phyloP scores from a whole-genome alignment of 2,888 invertebrate genomes.

The Arctia plantaginis region DNA sequence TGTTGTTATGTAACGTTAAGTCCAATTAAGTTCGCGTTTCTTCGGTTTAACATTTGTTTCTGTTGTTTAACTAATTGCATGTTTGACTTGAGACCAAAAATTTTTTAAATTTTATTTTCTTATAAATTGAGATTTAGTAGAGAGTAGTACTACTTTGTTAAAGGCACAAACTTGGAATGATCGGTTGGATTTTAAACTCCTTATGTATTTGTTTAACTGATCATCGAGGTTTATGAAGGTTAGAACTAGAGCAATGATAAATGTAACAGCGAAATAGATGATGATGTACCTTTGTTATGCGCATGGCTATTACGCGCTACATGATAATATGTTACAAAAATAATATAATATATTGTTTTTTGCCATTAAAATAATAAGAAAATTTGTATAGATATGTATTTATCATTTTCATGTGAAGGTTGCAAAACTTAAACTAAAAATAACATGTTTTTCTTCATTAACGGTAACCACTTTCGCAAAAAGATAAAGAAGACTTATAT shows the following conservation, averaged over 20 bases:
- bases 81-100: slow-evolving; percentile 2
- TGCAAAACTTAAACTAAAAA: background rate
- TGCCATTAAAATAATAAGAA: background rate
- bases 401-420: background rate
- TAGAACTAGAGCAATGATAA: too few relatives aligned
- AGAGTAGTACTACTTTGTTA: background rate
- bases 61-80: slow-evolving; percentile 32
- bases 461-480: slow-evolving; percentile 33
- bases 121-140: background rate
- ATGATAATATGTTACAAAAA: background rate
- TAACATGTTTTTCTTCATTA: slow-evolving; percentile 39
- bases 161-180: background rate
- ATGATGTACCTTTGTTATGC: too few relatives aligned
- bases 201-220: too few relatives aligned
- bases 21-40: slow-evolving; percentile 48
- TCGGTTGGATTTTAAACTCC: background rate
- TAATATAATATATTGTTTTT: background rate
- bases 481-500: slow-evolving; percentile 28
- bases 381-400: background rate
- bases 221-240: too few relatives aligned
- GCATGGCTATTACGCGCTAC: too few relatives aligned
- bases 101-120: background rate
- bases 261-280: too few relatives aligned
- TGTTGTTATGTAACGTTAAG: slow-evolving; percentile 60
- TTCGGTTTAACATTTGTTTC: slow-evolving; percentile 38